Conservation (phyloP, 92 coral and sea anemone genomes). For the Scolanthus callimorphus region DNA sequence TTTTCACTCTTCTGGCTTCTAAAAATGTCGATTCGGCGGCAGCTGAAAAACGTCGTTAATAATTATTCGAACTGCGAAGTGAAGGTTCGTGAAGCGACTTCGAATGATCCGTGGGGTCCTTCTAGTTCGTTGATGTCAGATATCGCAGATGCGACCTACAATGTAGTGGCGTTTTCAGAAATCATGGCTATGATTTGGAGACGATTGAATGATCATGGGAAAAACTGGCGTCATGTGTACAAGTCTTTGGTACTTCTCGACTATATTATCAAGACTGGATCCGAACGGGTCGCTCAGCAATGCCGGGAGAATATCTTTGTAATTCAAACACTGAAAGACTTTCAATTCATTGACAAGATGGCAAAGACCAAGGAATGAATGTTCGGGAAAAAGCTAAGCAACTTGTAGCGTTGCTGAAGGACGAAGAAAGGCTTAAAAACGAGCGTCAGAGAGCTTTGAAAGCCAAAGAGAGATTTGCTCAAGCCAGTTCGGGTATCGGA, state of each 20-base stretch:
- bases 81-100: slow-evolving; percentile 98
- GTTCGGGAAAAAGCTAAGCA: slow-evolving; percentile 98
- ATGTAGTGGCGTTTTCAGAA: slow-evolving; percentile 99
- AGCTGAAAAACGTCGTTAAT: slow-evolving; percentile 95
- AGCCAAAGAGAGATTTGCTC: slow-evolving; percentile 98
- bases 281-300: slow-evolving; percentile 98
- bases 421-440: slow-evolving; percentile 89
- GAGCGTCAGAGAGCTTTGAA: slow-evolving; percentile 94
- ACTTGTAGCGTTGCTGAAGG: slow-evolving; percentile 91
- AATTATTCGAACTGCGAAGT: slow-evolving; percentile 97
- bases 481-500: slow-evolving; percentile 92
- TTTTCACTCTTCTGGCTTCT: not conserved
- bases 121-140: slow-evolving; percentile 99
- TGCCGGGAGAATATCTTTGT: slow-evolving; percentile 97
- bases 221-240: slow-evolving; percentile 99
- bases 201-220: slow-evolving; percentile 95
- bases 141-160: slow-evolving; percentile 99
- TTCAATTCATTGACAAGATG: slow-evolving; percentile 98
- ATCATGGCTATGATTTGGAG: slow-evolving; percentile 99
- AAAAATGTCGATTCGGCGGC: slow-evolving; percentile 91
- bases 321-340: slow-evolving; percentile 97
- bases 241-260: slow-evolving; percentile 94
- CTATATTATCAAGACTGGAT: slow-evolving; percentile 98
- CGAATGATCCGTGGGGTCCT: slow-evolving; percentile 99
- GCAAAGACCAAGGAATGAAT: slow-evolving; percentile 99